Conservation (phyloP, 2,797 vertebrate genomes). For the Xiphophorus birchmanni region DNA sequence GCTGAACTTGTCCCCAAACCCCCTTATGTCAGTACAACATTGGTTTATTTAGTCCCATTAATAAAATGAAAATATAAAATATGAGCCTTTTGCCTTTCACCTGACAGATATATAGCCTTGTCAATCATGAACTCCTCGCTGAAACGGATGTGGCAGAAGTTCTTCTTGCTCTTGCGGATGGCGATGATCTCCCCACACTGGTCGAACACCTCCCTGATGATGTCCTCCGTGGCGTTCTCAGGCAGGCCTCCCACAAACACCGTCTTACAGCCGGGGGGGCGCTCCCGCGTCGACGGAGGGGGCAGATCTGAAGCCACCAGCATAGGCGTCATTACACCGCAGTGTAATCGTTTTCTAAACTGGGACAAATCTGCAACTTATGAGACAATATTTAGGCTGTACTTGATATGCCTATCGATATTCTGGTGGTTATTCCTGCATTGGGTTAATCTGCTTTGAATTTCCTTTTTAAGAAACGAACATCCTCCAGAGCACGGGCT, state of each 20-base stretch:
- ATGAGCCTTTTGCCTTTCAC: slow-evolving; percentile 25
- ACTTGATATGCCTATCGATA: background rate
- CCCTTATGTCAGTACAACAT: background rate
- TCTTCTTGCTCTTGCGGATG: slow-evolving; percentile 95
- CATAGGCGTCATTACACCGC: background rate
- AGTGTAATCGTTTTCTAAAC: background rate
- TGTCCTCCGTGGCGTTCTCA: slow-evolving; percentile 89
- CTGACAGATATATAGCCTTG: slow-evolving; percentile 87
- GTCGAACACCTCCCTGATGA: slow-evolving; percentile 91
- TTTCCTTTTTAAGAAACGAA: background rate
- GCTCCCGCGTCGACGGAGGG: slow-evolving; percentile 89
- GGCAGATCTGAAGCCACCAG: slow-evolving; percentile 83
- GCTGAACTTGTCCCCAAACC: background rate
- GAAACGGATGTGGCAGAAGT: slow-evolving; percentile 96
- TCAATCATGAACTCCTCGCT: slow-evolving; percentile 92
- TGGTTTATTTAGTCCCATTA: background rate
- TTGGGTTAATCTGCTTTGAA: background rate
- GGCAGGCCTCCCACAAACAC: slow-evolving; percentile 95
- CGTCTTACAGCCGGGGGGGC: slow-evolving; percentile 94
- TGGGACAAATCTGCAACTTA: too few relatives aligned
- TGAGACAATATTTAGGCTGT: background rate
- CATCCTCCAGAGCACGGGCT: background rate
- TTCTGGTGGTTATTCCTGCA: background rate
- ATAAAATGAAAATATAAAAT: background rate
- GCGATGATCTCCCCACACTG: slow-evolving; percentile 92